phyloP scores from a whole-genome alignment of 2,888 invertebrate species.

The Himalopsyche anomala region DNA sequence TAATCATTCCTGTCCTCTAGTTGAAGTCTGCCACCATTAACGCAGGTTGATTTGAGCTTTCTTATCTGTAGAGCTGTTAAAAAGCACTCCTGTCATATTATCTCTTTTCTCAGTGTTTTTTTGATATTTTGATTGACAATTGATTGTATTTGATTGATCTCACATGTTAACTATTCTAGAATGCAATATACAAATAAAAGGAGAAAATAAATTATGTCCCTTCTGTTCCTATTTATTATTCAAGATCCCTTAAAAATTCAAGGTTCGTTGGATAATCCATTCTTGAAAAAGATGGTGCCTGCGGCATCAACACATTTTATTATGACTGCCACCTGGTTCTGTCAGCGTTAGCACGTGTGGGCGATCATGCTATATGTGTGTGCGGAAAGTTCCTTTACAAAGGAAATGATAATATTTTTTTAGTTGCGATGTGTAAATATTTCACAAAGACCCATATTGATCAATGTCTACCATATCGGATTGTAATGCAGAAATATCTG shows the following conservation, averaged over 20 bases:
- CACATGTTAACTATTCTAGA: neutral
- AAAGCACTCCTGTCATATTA: too few relatives aligned
- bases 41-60: too few relatives aligned
- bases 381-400: neutral
- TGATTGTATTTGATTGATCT: neutral
- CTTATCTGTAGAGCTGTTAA: too few relatives aligned
- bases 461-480: too few relatives aligned
- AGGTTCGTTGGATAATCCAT: slow-evolving; percentile 26
- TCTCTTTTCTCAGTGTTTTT: too few relatives aligned
- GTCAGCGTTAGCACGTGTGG: slow-evolving; percentile 6
- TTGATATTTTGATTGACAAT: neutral
- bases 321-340: slow-evolving; percentile 34
- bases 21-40: too few relatives aligned
- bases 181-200: neutral
- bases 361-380: neutral
- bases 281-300: slow-evolving; percentile 13
- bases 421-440: too few relatives aligned
- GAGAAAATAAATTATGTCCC: too few relatives aligned
- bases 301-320: slow-evolving; percentile 1
- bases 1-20: too few relatives aligned
- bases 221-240: neutral
- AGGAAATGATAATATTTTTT: neutral
- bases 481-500: too few relatives aligned
- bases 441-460: too few relatives aligned
- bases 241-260: slow-evolving; percentile 3